Conservation (phyloP, 2,888 invertebrate genomes). For the Macrophya alboannulata region DNA sequence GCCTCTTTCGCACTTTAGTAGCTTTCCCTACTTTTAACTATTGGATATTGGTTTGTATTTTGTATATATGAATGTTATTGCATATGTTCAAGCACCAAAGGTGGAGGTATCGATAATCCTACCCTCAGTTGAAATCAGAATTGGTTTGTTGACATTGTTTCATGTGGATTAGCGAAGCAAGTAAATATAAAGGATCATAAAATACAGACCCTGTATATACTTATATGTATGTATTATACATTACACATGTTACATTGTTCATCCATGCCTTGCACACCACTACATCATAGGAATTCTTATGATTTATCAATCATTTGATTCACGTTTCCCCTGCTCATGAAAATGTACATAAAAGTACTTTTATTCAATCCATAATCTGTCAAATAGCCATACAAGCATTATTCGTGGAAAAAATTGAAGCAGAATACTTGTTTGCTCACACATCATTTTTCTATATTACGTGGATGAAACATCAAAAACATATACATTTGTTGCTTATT, state of each 20-base stretch:
- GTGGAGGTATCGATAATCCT: neutral
- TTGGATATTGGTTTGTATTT: slow-evolving; percentile 4
- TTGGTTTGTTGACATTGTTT: neutral
- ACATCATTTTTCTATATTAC: neutral
- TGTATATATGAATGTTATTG: neutral
- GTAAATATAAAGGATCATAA: neutral
- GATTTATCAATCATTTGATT: neutral
- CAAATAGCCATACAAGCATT: neutral
- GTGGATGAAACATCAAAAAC: neutral
- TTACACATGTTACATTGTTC: neutral
- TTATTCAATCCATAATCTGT: neutral
- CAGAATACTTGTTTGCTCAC: neutral
- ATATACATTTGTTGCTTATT: neutral
- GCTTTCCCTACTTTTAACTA: neutral
- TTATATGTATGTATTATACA: neutral
- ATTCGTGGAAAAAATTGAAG: neutral
- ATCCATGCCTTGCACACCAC: neutral
- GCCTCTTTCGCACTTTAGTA: neutral
- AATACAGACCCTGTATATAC: slow-evolving; percentile 13
- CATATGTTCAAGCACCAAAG: neutral
- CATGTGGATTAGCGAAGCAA: slow-evolving; percentile 2
- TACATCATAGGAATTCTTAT: neutral
- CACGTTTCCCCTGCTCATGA: neutral
- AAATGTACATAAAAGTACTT: slow-evolving; percentile 10
- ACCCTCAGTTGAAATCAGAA: neutral